Percentiles rank a stretch among this genome's conserved stretches.
Evolutionary conservation across 2,888 invertebrate genomes (phyloP).

Genomic region (Epirrhoe tristata): DNA sequence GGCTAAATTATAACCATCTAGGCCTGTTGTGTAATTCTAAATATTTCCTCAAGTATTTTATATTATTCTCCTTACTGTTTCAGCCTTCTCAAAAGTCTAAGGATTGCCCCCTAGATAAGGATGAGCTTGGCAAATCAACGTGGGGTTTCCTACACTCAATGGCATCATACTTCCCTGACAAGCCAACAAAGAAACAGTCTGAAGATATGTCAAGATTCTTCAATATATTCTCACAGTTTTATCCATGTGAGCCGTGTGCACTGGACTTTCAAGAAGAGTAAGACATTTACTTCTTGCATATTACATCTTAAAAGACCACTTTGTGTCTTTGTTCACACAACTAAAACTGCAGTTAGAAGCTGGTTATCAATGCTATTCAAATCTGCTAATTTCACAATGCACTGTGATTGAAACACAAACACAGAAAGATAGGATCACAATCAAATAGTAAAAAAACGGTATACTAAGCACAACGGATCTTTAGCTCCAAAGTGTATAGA

Average conservation of each 20-base stretch:
- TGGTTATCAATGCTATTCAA: too few relatives aligned
- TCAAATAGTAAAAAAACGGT: too few relatives aligned
- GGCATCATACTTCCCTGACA: slow-evolving; percentile 96
- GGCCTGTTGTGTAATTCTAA: neutral
- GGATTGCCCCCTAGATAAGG: slow-evolving; percentile 92
- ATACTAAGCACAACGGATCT: too few relatives aligned
- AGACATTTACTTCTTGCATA: slow-evolving; percentile 68
- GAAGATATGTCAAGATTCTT: slow-evolving; percentile 93
- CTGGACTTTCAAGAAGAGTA: slow-evolving; percentile 94
- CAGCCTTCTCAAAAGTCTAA: slow-evolving; percentile 52
- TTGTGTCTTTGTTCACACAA: neutral
- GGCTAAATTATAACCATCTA: neutral
- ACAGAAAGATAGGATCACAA: too few relatives aligned
- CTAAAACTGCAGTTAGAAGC: too few relatives aligned
- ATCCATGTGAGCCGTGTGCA: slow-evolving; percentile 97
- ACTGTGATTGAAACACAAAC: too few relatives aligned
- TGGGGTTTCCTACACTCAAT: slow-evolving; percentile 99
- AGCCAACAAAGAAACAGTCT: slow-evolving; percentile 89
- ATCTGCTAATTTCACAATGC: too few relatives aligned
- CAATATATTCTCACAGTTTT: slow-evolving; percentile 93
- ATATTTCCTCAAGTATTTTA: neutral
- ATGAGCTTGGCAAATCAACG: slow-evolving; percentile 91
- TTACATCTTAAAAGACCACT: too few relatives aligned
- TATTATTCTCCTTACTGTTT: slow-evolving; percentile 20
- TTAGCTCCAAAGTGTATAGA: too few relatives aligned